Evolutionary conservation across 2,113 vertebrate species (phyloP).

Genomic region (Sinocyclocheilus rhinocerous): DNA sequence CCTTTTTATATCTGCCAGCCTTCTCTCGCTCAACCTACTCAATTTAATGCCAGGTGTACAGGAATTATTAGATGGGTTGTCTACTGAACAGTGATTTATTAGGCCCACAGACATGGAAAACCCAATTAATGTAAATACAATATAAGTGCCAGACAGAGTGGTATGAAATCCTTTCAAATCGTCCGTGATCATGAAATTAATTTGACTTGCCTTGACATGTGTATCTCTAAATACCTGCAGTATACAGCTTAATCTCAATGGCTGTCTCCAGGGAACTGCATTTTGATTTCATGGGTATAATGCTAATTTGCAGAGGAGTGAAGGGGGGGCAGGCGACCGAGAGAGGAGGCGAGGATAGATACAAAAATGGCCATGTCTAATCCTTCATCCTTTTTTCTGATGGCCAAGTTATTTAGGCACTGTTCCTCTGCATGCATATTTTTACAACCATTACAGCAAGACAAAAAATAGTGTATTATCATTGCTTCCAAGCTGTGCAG

Average conservation of each 20-base stretch:
- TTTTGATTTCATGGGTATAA: conserved; percentile 61
- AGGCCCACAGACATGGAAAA: conserved; percentile 45
- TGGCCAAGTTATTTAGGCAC: conserved; percentile 51
- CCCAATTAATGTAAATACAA: conserved; percentile 56
- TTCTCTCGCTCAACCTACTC: neutral
- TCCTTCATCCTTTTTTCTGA: conserved; percentile 43
- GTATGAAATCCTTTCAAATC: conserved; percentile 55
- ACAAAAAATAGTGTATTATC: conserved; percentile 51
- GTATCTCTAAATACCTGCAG: conserved; percentile 60
- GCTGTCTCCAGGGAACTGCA: conserved; percentile 55
- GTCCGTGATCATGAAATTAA: conserved; percentile 53
- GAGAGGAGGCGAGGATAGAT: conserved; percentile 7
- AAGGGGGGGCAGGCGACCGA: conserved; percentile 31
- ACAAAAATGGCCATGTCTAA: conserved; percentile 45
- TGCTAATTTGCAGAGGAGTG: conserved; percentile 50
- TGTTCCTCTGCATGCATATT: conserved; percentile 49
- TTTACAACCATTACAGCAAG: conserved; percentile 41
- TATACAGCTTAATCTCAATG: conserved; percentile 54
- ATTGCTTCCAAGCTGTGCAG: conserved; percentile 35
- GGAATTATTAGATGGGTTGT: conserved; percentile 24
- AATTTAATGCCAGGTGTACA: conserved; percentile 1
- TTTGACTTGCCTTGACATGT: conserved; percentile 57
- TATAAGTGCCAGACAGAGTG: conserved; percentile 51
- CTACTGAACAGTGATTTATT: conserved; percentile 55
- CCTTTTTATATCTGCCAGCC: conserved; percentile 8